phyloP scores from a whole-genome alignment of 2,113 vertebrate species.

The Myocastor coypus region DNA sequence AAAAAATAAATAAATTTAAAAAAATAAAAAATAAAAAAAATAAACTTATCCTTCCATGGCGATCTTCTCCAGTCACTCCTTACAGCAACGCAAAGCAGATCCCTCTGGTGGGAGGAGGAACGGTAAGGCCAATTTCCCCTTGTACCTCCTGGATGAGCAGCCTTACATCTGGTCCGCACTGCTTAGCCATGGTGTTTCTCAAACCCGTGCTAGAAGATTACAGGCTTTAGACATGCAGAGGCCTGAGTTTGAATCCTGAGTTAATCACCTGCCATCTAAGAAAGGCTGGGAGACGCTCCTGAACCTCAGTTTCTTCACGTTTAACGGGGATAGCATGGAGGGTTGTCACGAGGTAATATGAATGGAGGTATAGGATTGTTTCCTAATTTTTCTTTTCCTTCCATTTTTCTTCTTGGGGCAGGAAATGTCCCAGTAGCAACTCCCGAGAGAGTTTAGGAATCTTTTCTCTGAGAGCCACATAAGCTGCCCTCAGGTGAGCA shows the following conservation, averaged over 20 bases:
- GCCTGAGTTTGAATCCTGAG: not conserved
- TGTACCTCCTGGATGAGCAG: not conserved
- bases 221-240: not conserved
- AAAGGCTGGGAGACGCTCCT: not conserved
- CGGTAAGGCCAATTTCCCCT: not conserved
- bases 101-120: not conserved
- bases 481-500: not conserved
- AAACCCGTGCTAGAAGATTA: not conserved
- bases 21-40: too few relatives aligned
- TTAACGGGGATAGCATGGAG: not conserved
- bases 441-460: not conserved
- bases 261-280: not conserved
- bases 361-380: not conserved
- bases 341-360: not conserved
- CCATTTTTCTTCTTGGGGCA: constrained; percentile 14
- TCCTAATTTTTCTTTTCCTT: constrained; percentile 30
- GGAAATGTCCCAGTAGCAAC: not conserved
- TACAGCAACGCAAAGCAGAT: not conserved
- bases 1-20: too few relatives aligned
- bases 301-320: not conserved
- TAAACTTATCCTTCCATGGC: not conserved
- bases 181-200: not conserved
- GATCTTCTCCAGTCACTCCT: not conserved
- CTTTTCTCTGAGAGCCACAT: not conserved
- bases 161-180: too few relatives aligned